Evolutionary conservation across 2,797 vertebrate genomes (phyloP).

Genomic region (Peromyscus nudipes): DNA sequence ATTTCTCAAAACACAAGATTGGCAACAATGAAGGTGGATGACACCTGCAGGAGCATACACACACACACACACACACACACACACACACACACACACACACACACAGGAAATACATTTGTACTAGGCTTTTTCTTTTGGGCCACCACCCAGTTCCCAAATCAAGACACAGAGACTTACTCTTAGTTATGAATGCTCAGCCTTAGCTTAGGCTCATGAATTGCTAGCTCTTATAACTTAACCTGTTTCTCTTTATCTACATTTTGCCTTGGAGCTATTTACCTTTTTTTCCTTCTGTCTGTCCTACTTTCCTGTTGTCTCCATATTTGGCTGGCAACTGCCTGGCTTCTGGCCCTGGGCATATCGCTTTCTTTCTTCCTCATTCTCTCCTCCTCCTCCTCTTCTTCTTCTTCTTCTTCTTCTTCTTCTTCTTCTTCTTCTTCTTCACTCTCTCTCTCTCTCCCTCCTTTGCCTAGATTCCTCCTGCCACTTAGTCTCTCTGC

Average conservation of each 20-base stretch:
- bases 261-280: background rate
- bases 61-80: background rate
- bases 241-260: background rate
- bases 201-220: background rate
- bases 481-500: background rate
- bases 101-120: background rate
- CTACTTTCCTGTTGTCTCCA: background rate
- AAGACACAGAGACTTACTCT: background rate
- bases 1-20: background rate
- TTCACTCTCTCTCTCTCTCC: background rate
- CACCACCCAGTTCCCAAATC: background rate
- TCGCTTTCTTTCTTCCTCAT: background rate
- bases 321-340: background rate
- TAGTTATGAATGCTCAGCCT: background rate
- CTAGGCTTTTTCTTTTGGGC: background rate
- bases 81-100: background rate
- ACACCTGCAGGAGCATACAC: background rate
- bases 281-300: background rate
- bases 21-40: background rate
- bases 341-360: background rate
- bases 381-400: background rate
- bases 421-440: too few relatives aligned
- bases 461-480: background rate
- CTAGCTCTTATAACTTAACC: background rate
- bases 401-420: too few relatives aligned